Evolutionary conservation across 1,140 invertebrate genomes (phyloP), one percentile per base, ranked within the genome.

Genomic region (Zelostemma sp.): DNA sequence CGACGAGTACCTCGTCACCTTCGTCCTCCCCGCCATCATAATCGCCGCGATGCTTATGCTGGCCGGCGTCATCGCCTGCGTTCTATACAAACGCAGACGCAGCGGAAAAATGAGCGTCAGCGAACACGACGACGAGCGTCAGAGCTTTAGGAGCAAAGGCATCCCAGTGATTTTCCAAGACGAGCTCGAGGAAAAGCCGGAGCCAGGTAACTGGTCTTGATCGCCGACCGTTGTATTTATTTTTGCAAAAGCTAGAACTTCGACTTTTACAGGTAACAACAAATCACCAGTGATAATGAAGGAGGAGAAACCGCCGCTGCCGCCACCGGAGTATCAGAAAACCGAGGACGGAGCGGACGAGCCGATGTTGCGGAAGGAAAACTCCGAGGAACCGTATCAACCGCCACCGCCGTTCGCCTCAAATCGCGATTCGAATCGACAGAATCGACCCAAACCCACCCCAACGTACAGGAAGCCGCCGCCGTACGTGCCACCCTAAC

Each of bases 81-180:
- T 96, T 28, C 83, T 98, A 11, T 97, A 97, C 79, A 88, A 93
- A 64, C 89, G 93, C 75, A 90, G 92, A 61, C 88, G 93, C 18
- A 95, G 93, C 58, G 94, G 92, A 0, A 94, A 94, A 80, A 92
- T 93, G 90, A 91, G 90, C 71, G 86, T 93, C 47, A 84, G 90
- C 86, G 84, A 90, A 83, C 78, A 93, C 68, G 93, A 94, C 67
- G 93, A 94, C 73, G 92, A 93, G 72, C 87, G 92, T 43, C 91
- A 91, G 82, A 92, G 88, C 49, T 97, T 96, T 84, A 89, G 94
- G 6, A 95, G 91, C 67, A 97, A 96, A 84, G 95, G 95, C 41
- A 94, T 97, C 72, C 96, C 96, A 0, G 94, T 97, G 4, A 98
- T 98, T 69, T 97, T 98, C 82, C 92, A 93, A 80, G 95, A 98